Conservation (phyloP, 2,113 vertebrate species). For the Carassius auratus region DNA sequence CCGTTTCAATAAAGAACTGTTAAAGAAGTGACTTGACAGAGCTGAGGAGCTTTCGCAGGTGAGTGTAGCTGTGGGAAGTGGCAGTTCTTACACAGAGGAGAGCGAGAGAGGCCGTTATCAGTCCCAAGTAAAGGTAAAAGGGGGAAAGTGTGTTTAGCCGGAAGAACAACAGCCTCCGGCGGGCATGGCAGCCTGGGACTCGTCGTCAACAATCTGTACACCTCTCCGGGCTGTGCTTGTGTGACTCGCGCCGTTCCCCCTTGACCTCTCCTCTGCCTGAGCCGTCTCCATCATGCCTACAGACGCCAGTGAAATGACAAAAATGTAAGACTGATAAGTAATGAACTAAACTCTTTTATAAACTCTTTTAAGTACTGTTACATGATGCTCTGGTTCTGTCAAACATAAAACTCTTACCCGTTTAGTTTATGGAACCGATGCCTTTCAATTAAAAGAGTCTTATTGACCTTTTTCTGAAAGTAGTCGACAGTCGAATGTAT, state of each 20-base stretch:
- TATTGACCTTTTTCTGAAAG: too few species aligned
- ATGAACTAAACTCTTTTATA: background rate
- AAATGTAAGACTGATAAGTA: background rate
- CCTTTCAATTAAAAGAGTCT: too few species aligned
- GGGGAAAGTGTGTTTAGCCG: conserved; percentile 75
- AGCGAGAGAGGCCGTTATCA: background rate
- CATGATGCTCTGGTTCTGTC: too few species aligned
- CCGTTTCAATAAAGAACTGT: background rate
- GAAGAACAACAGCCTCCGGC: conserved; percentile 93
- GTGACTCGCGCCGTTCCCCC: conserved; percentile 89
- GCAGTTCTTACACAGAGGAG: conserved; percentile 76
- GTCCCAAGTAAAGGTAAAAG: conserved; percentile 27
- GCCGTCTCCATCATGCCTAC: conserved; percentile 98
- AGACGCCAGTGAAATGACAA: background rate
- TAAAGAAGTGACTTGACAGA: conserved; percentile 30
- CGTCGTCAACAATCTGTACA: conserved; percentile 97
- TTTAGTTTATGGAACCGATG: too few species aligned
- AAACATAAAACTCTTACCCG: too few species aligned
- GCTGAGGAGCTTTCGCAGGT: background rate
- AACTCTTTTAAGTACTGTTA: too few species aligned
- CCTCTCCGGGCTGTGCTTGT: conserved; percentile 83
- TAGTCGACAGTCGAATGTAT: too few species aligned
- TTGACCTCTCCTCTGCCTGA: conserved; percentile 89
- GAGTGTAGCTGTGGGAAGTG: conserved; percentile 69
- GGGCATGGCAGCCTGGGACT: conserved; percentile 82